phyloP scores from a whole-genome alignment of 2,888 invertebrate species.

The Invenusta paracnida region DNA sequence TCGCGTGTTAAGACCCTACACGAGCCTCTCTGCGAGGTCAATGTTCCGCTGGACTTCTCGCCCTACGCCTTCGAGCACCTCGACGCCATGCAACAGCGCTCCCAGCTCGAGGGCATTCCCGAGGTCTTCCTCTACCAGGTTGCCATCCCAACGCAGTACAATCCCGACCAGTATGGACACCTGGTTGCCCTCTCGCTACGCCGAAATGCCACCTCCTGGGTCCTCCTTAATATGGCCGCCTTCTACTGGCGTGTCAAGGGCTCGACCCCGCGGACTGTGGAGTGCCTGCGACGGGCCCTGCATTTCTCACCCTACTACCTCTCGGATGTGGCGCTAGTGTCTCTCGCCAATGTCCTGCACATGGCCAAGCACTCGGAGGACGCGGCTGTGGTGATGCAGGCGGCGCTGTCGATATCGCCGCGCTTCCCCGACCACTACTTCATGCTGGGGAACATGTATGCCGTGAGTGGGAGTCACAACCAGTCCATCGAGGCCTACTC shows the following conservation, averaged over 20 bases:
- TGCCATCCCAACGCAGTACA: slow-evolving; percentile 35
- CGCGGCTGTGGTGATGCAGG: slow-evolving; percentile 70
- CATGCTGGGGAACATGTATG: slow-evolving; percentile 71
- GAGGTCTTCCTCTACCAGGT: slow-evolving; percentile 42
- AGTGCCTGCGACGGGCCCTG: slow-evolving; percentile 73
- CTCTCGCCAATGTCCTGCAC: slow-evolving; percentile 72
- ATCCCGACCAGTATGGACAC: slow-evolving; percentile 37
- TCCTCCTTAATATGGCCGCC: slow-evolving; percentile 74
- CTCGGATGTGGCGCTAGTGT: slow-evolving; percentile 69
- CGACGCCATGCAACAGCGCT: slow-evolving; percentile 53
- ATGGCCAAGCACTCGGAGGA: slow-evolving; percentile 69
- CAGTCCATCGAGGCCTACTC: neutral
- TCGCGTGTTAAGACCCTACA: neutral
- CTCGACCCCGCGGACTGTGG: slow-evolving; percentile 72
- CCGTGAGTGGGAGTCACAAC: slow-evolving; percentile 59
- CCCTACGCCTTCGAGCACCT: slow-evolving; percentile 69
- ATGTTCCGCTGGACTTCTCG: slow-evolving; percentile 66
- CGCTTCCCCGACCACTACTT: slow-evolving; percentile 63
- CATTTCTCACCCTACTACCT: slow-evolving; percentile 66
- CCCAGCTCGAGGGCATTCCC: slow-evolving; percentile 21
- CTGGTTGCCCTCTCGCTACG: slow-evolving; percentile 27
- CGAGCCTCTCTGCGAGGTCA: slow-evolving; percentile 46
- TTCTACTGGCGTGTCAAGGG: slow-evolving; percentile 75
- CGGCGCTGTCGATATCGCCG: slow-evolving; percentile 71
- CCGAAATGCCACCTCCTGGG: slow-evolving; percentile 72